Evolutionary conservation across 2,113 vertebrate species (phyloP), one percentile per base, ranked within the genome.

Genomic region (Channa argus): DNA sequence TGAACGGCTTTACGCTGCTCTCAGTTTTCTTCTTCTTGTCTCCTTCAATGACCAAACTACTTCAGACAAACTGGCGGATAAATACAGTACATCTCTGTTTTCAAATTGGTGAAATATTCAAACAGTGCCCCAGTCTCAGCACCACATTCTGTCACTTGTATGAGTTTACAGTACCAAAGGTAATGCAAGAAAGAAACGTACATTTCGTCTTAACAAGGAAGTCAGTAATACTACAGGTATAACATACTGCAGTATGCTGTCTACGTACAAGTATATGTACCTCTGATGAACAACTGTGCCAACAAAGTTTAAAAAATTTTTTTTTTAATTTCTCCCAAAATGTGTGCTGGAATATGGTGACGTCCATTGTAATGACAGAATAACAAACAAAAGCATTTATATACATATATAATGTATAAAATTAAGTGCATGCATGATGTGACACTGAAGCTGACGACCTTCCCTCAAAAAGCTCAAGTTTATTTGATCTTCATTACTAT

Each of bases 371-470:
- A 47, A 79, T 61, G 34, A 63, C 41, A 59, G 37, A 66, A 39
- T 39, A 2, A 69, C 36, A n/a, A 77, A 77, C 39, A 50, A 44
- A 74, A 58, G 71, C 45, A 82, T 52, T 53, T 37, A 53, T 64
- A 61, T 45, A 52, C 41, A 49, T 54, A 64, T 39, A 74, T 64
- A 61, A 52, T 45, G 45, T 54, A 64, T 39, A 74, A 50, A 83
- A 84, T 80, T 90, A 91, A 90, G 87, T 92, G 88, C 91, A 71
- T 88, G 74, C 60, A 71, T 53, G 76, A 67, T 77, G 83, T 5
- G 33, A 71, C 71, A 65, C 41, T 59, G 44, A 69, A 77, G 82
- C 74, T 64, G 53, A 58, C 56, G 53, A 55, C 46, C 6, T 10
- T 39, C 43, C 24, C 47, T 14, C n/a, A 24, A 71, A 69, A 63